These are phyloP conservation scores for Marcusenius ussheri DNA, from an alignment of 2,113 vertebrate species.

Conservation along the genomic window DNA sequence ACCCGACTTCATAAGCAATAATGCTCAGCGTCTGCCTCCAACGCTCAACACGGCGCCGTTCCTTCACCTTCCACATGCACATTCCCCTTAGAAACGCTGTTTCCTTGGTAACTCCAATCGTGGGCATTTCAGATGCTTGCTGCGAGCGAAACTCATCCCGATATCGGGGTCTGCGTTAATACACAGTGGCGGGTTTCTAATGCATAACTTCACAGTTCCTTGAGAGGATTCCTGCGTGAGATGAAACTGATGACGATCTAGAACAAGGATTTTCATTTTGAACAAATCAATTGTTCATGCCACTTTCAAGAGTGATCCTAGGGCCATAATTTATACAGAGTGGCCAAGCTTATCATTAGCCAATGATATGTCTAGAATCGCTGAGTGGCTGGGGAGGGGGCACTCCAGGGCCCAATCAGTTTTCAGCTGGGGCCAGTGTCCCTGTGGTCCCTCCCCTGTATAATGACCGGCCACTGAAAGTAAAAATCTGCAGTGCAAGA, in stretches of 20 bases:
- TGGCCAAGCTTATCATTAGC: background rate
- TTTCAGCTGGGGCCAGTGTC: background rate
- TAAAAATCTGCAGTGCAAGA: background rate
- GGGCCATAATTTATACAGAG: background rate
- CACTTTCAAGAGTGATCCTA: background rate
- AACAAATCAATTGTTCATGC: background rate
- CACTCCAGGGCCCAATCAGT: background rate
- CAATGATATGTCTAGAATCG: background rate
- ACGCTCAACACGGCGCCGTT: background rate
- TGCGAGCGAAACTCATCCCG: background rate
- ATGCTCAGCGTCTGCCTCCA: background rate
- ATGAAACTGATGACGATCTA: background rate
- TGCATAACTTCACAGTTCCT: background rate
- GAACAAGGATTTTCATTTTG: background rate
- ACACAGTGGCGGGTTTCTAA: background rate
- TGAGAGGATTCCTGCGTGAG: background rate
- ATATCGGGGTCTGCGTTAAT: too few relatives aligned
- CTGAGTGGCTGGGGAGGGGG: background rate
- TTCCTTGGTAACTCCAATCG: slow-evolving; percentile 13
- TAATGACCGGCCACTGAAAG: background rate
- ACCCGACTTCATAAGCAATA: background rate
- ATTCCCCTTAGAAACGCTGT: background rate
- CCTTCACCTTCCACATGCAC: background rate
- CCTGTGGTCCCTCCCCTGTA: background rate
- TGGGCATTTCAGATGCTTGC: background rate